A percentile compares a stretch with the other conserved stretches of the same genome.
Conservation (phyloP, 2,113 vertebrate species). For the Pangasianodon hypophthalmus region DNA sequence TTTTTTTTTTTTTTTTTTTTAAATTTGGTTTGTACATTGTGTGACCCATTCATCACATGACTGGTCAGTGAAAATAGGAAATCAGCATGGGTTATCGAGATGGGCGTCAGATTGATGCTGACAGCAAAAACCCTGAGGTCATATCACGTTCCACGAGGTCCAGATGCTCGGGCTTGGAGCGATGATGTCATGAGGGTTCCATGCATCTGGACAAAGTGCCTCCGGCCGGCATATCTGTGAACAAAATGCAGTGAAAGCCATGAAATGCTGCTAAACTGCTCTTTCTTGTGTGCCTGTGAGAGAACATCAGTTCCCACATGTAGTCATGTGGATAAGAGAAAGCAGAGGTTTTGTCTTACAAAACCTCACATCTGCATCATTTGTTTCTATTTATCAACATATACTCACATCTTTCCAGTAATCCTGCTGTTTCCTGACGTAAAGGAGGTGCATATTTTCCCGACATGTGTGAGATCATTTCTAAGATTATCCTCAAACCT, state of each 20-base stretch:
- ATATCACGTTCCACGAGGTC: constrained; percentile 59
- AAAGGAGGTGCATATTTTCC: constrained; percentile 20
- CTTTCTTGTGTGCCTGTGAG: not conserved
- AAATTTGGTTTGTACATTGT: not conserved
- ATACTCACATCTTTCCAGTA: constrained; percentile 35
- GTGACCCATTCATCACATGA: not conserved
- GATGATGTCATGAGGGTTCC: constrained; percentile 69
- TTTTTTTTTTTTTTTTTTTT: not conserved
- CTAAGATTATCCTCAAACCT: constrained; percentile 14
- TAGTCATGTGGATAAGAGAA: not conserved
- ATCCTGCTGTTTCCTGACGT: constrained; percentile 28
- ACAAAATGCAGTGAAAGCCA: constrained; percentile 53
- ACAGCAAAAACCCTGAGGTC: constrained; percentile 52
- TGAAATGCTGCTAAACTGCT: constrained; percentile 31
- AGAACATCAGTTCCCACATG: not conserved
- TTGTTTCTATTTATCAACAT: constrained; percentile 18
- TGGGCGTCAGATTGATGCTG: constrained; percentile 2
- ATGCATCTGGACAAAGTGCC: constrained; percentile 62
- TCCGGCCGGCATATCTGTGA: constrained; percentile 62
- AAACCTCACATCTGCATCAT: constrained; percentile 7
- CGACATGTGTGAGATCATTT: constrained; percentile 25
- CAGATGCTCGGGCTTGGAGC: constrained; percentile 55
- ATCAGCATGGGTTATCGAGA: not conserved
- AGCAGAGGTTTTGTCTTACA: constrained; percentile 14
- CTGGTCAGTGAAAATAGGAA: not conserved